These are phyloP conservation scores for Globodera ellingtonae DNA, from an alignment of 1,140 invertebrate species.

Conservation along the genomic window DNA sequence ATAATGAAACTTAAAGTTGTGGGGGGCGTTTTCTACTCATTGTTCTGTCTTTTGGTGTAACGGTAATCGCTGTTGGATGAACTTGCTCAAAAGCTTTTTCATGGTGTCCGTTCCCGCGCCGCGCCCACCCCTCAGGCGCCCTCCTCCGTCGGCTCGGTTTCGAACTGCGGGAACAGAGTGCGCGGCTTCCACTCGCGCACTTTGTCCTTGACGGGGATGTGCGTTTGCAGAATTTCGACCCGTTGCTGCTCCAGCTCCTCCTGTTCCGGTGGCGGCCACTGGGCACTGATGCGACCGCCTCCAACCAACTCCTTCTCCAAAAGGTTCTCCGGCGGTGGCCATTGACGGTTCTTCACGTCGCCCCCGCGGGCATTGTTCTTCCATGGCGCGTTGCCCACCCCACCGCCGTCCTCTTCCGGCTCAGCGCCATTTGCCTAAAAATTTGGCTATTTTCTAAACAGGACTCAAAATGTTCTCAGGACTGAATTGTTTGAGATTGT, in stretches of 20 bases:
- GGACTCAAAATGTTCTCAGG: no score
- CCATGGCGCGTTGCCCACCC: conserved; percentile 41
- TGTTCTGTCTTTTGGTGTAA: no score
- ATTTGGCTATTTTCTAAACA: no score
- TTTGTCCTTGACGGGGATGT: conserved; percentile 19
- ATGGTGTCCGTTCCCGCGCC: not conserved
- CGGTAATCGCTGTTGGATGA: no score
- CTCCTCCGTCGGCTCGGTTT: not conserved
- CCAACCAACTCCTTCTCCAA: not conserved
- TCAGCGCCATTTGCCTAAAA: not conserved
- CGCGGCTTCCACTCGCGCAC: conserved; percentile 1
- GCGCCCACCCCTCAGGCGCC: not conserved
- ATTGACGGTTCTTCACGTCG: conserved; percentile 38
- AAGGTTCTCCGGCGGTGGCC: conserved; percentile 38
- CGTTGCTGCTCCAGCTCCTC: conserved; percentile 22
- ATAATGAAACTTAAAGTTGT: no score
- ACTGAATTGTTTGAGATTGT: no score
- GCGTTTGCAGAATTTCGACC: conserved; percentile 28
- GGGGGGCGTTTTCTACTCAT: no score
- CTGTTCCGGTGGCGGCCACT: conserved; percentile 22
- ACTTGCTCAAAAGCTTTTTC: no score
- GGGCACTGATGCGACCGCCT: conserved; percentile 11
- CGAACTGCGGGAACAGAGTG: conserved; percentile 4
- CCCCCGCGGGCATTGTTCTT: conserved; percentile 29
- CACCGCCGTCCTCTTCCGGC: not conserved